These are phyloP conservation scores for Calypte anna DNA, from an alignment of 2,113 vertebrate species.

Conservation along the genomic window DNA sequence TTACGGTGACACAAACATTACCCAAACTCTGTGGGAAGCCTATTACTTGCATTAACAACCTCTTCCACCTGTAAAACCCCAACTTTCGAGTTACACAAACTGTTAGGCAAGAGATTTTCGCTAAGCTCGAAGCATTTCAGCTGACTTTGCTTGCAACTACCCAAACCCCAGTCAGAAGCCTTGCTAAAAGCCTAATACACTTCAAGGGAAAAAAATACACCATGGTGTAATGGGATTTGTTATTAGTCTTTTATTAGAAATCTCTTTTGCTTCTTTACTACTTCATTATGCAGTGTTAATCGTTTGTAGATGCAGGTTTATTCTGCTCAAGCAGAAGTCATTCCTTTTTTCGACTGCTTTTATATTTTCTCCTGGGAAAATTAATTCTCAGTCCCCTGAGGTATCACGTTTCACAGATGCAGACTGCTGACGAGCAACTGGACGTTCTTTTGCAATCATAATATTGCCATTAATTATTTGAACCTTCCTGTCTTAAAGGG, in stretches of 20 bases:
- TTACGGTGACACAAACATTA: slow-evolving; percentile 39
- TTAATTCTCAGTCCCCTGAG: slow-evolving; percentile 68
- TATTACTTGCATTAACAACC: slow-evolving; percentile 30
- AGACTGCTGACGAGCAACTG: slow-evolving; percentile 59
- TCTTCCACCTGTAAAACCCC: slow-evolving; percentile 32
- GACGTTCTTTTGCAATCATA: slow-evolving; percentile 59
- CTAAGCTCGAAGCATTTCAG: slow-evolving; percentile 28
- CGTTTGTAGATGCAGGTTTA: slow-evolving; percentile 56
- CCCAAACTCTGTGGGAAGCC: slow-evolving; percentile 1
- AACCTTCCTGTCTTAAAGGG: slow-evolving; percentile 45
- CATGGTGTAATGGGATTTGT: slow-evolving; percentile 68
- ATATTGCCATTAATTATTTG: slow-evolving; percentile 64
- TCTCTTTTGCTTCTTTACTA: slow-evolving; percentile 69
- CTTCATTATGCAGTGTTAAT: slow-evolving; percentile 71
- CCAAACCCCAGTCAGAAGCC: slow-evolving; percentile 48
- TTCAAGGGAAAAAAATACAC: slow-evolving; percentile 41
- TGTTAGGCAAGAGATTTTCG: not conserved
- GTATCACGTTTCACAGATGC: slow-evolving; percentile 59
- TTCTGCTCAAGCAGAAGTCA: slow-evolving; percentile 64
- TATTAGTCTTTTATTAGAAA: slow-evolving; percentile 76
- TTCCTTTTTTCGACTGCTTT: slow-evolving; percentile 56
- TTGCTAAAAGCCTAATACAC: slow-evolving; percentile 41
- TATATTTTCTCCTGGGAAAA: slow-evolving; percentile 65
- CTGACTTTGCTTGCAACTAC: slow-evolving; percentile 27
- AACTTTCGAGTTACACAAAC: slow-evolving; percentile 28